A percentile compares a stretch with the other conserved stretches of the same genome.
These are phyloP conservation scores for Agonopterix arenella DNA, from an alignment of 2,888 invertebrate genomes.

Conservation along the genomic window DNA sequence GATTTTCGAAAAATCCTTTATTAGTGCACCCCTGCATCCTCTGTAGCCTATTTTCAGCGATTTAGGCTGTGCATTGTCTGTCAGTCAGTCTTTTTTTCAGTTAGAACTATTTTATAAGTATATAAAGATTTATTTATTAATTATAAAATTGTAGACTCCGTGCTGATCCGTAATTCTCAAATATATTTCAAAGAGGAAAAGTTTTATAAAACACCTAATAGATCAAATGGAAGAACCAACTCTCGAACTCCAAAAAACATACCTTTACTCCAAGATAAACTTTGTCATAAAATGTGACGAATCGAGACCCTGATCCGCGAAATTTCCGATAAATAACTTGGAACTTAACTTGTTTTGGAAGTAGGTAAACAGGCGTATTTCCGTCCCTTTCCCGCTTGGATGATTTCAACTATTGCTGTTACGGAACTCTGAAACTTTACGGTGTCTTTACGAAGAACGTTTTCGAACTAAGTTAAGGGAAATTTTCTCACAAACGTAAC, in stretches of 20 bases:
- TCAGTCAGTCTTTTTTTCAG: too few relatives aligned
- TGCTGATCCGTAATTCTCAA: too few relatives aligned
- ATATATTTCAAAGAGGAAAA: too few relatives aligned
- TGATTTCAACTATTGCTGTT: neutral
- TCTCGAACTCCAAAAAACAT: neutral
- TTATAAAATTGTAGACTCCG: too few relatives aligned
- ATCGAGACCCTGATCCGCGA: neutral
- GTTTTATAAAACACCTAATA: too few relatives aligned
- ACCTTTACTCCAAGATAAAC: neutral
- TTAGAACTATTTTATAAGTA: too few relatives aligned
- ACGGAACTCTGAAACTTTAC: neutral
- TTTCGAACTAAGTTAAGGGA: neutral
- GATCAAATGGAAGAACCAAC: too few relatives aligned
- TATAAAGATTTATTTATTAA: too few relatives aligned
- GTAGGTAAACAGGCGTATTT: neutral
- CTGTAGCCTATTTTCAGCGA: too few relatives aligned
- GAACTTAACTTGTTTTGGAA: slow-evolving; percentile 2
- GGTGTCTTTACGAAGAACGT: neutral
- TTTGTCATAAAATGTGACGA: neutral
- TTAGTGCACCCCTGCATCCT: too few relatives aligned
- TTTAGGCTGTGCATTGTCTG: too few relatives aligned
- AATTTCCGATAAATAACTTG: neutral
- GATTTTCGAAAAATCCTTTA: too few relatives aligned
- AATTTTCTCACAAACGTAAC: neutral
- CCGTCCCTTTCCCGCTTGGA: neutral